Percentiles rank a stretch among this genome's conserved stretches.
These are phyloP conservation scores for Lissonota sp. DNA, from an alignment of 2,888 invertebrate genomes.

Conservation along the genomic window DNA sequence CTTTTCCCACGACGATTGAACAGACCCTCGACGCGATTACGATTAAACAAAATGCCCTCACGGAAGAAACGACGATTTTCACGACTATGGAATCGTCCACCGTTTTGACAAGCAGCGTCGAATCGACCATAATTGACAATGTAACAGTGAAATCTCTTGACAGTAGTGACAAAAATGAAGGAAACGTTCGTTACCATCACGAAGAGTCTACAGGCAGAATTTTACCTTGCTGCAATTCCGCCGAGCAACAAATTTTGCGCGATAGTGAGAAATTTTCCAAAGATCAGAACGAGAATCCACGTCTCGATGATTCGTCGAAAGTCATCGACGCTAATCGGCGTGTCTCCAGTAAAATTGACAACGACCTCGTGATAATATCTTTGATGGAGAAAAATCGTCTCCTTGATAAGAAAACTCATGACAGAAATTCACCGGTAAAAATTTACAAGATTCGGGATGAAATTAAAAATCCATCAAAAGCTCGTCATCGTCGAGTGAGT, in stretches of 20 bases:
- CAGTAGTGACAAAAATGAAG: background rate
- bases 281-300: background rate
- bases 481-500: conserved; percentile 17
- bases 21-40: background rate
- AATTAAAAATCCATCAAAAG: background rate
- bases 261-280: background rate
- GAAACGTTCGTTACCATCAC: background rate
- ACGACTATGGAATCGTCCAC: background rate
- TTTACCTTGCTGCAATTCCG: conserved; percentile 43
- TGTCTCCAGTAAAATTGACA: conserved; percentile 5
- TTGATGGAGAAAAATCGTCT: conserved; percentile 46
- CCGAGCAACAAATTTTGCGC: background rate
- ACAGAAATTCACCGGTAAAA: background rate
- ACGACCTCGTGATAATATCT: conserved; percentile 52
- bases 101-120: background rate
- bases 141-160: background rate
- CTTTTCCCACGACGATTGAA: background rate
- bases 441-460: conserved; percentile 16
- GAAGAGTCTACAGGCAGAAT: conserved; percentile 50
- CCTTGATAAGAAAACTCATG: conserved; percentile 10
- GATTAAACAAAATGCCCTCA: background rate
- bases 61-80: background rate
- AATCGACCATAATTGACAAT: background rate
- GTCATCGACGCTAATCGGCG: background rate
- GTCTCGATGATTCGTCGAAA: background rate